Base-by-base conservation (phyloP, 2,888 invertebrate species). In the Tachina fera region DNA sequence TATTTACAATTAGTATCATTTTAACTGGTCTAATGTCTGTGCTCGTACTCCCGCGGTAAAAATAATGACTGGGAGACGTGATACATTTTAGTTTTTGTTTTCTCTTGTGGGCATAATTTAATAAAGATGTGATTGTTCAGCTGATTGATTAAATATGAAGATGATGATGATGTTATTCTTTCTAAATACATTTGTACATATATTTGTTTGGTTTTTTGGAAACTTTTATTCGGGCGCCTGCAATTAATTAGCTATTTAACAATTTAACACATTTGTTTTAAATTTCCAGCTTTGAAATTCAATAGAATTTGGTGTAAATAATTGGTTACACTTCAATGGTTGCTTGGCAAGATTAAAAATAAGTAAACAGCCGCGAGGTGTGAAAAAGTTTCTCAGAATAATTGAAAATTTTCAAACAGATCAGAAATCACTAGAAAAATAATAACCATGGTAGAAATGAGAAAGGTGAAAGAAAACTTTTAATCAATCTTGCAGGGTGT, bases 231-330 rank as follows among this genome's bases (percentile, higher is more conserved):
- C 65, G 58, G 86, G 76, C 83, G 83, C 86, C 83, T 68, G 49
- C 67, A 86, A 83, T 86, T 86, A 86, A 80, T 86, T 76, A 53
- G 45, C 49, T 72, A 51, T 61, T 83, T 83, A 71, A 76, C 83
- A 83, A 79, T 75, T 63, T 60, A 70, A 63, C 19, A 60, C 51
- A 61, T 31, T 19, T 60, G 49, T 70, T 9, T 39, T 58, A 58
- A 6, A 13, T 41, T 43, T 31, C 56, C 47, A 19, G 11, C 22
- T 68, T 8, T 19, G 39, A 49, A 41, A 5, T 43, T 77, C 60
- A 5, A 41, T 43, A 43, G 4, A 68, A 61, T 70, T 67, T 13
- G 45, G 53, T 65, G 56, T 5, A 47, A 14, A 47, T 45, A 10
- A 9, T 63, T 72, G 63, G n/a, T 61, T 70, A 56, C 45, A 47